Conservation (phyloP, 2,113 vertebrate species). For the human (Homo sapiens) region GRCh38 chr4:5185001-5185500, state of each 20-base stretch:
- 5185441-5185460: background rate
- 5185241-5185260: background rate
- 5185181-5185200: background rate
- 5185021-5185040: background rate
- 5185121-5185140: too few relatives aligned
- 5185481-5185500: background rate
- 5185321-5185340: background rate
- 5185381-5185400: background rate
- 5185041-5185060: accelerated
- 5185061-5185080: background rate
- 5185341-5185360: background rate
- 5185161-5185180: background rate
- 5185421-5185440: background rate
- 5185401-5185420: background rate
- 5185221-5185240: background rate
- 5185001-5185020: accelerated
- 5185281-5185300: background rate
- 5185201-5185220: background rate
- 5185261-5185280: background rate
- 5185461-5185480: background rate
- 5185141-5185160: background rate
- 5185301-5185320: background rate
- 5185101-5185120: background rate
- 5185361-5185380: background rate
- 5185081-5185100: background rate